Conservation (phyloP, 2,888 invertebrate species). For the Teleogryllus oceanicus region DNA sequence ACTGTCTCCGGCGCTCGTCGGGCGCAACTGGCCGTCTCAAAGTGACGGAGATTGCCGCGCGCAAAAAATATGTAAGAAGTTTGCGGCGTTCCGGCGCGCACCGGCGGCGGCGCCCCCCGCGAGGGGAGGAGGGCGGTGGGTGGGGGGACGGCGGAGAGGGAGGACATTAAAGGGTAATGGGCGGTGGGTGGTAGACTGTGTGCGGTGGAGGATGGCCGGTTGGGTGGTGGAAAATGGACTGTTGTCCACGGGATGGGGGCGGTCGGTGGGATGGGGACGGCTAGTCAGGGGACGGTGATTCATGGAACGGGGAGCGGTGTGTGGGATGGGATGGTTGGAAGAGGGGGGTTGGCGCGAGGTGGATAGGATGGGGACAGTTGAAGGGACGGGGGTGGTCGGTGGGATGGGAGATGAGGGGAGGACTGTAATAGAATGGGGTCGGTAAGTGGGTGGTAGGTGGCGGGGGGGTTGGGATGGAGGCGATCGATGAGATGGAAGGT, state of each 20-base stretch:
- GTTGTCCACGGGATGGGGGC: not conserved
- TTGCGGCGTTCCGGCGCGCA: not conserved
- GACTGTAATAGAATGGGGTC: no score
- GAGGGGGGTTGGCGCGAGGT: not conserved
- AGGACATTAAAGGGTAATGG: not conserved
- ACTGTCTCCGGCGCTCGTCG: not conserved
- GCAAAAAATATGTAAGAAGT: constrained; percentile 18
- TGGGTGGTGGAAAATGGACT: not conserved
- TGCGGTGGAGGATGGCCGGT: not conserved
- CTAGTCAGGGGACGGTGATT: not conserved
- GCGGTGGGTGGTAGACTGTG: not conserved
- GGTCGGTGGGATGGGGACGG: not conserved
- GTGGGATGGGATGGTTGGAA: no score
- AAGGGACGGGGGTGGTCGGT: no score
- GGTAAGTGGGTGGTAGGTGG: not conserved
- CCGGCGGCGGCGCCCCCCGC: not conserved
- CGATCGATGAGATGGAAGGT: no score
- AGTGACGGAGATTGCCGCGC: not conserved
- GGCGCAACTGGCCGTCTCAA: not conserved
- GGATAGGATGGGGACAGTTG: not conserved
- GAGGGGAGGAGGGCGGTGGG: not conserved
- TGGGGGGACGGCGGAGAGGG: not conserved
- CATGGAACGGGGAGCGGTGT: not conserved
- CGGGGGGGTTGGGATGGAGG: not conserved
- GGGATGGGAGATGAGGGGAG: no score